Percentiles rank a stretch among this genome's conserved stretches.
These are phyloP conservation scores for Drosophila ezoana DNA, from an alignment of 2,888 invertebrate species.

Conservation along the genomic window DNA sequence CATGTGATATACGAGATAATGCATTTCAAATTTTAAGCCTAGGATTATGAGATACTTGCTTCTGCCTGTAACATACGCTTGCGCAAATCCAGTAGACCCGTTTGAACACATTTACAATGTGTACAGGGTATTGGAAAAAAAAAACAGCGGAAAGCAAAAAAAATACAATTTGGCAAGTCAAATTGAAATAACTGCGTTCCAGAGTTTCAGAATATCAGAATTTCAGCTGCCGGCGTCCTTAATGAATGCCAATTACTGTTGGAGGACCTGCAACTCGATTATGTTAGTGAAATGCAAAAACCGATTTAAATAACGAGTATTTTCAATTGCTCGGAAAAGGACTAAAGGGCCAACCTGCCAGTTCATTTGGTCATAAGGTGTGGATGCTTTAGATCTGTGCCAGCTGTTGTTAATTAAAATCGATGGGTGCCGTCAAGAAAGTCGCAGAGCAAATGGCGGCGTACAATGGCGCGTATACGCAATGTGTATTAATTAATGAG, in stretches of 20 bases:
- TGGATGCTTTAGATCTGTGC: slow-evolving; percentile 1
- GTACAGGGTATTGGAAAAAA: background rate
- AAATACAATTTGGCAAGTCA: slow-evolving; percentile 56
- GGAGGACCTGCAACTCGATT: slow-evolving; percentile 42
- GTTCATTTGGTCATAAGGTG: slow-evolving; percentile 9
- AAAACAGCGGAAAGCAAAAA: slow-evolving; percentile 8
- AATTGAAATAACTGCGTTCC: slow-evolving; percentile 41
- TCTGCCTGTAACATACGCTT: background rate
- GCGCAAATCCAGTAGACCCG: background rate
- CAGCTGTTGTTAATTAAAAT: slow-evolving; percentile 33
- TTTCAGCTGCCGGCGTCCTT: slow-evolving; percentile 27
- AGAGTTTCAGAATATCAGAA: slow-evolving; percentile 14
- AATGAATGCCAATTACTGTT: slow-evolving; percentile 54
- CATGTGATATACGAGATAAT: too few relatives aligned
- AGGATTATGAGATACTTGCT: too few relatives aligned
- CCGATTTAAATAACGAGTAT: slow-evolving; percentile 42
- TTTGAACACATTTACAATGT: background rate
- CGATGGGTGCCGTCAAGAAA: slow-evolving; percentile 17
- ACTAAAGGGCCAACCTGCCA: background rate
- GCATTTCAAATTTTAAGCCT: too few relatives aligned
- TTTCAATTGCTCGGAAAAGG: slow-evolving; percentile 33
- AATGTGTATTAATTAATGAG: slow-evolving; percentile 43
- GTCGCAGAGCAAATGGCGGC: background rate
- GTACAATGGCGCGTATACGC: slow-evolving; percentile 39
- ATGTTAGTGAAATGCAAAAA: slow-evolving; percentile 14